Conservation (phyloP, 2,888 invertebrate genomes). For the Hypsopygia costalis region DNA sequence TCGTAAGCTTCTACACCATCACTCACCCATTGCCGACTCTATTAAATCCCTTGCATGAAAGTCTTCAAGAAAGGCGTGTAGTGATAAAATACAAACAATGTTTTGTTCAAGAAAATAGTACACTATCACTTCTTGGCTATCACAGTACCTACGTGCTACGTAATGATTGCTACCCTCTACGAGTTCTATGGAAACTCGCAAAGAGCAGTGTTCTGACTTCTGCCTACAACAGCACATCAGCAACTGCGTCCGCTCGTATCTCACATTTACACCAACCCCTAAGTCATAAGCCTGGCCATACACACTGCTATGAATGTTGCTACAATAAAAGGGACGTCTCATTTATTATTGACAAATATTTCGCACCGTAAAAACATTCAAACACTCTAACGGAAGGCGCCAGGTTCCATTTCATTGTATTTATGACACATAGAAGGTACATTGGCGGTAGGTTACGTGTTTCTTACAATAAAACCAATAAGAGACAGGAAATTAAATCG, state of each 20-base stretch:
- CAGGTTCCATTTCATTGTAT: slow-evolving; percentile 64
- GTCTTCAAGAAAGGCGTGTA: no score
- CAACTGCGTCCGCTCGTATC: slow-evolving; percentile 13
- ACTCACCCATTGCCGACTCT: no score
- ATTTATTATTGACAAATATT: slow-evolving; percentile 80
- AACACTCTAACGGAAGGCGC: slow-evolving; percentile 70
- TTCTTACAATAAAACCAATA: slow-evolving; percentile 40
- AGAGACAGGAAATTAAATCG: slow-evolving; percentile 61
- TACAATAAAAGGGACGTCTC: slow-evolving; percentile 75
- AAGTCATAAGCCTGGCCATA: slow-evolving; percentile 55
- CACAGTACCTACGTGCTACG: no score
- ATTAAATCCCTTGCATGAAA: no score
- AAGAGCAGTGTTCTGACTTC: no score
- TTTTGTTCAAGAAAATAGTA: no score
- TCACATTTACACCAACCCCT: slow-evolving; percentile 26
- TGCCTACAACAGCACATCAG: slow-evolving; percentile 7
- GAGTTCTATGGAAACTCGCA: no score
- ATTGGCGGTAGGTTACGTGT: slow-evolving; percentile 47
- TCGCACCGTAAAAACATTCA: slow-evolving; percentile 64
- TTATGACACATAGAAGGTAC: slow-evolving; percentile 54
- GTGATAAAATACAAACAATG: no score
- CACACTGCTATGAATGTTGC: slow-evolving; percentile 56
- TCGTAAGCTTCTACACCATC: no score
- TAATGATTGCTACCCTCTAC: no score
- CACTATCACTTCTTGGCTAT: no score